Base-by-base conservation (phyloP, 2,113 vertebrate species). In the Ctenomys sociabilis region DNA sequence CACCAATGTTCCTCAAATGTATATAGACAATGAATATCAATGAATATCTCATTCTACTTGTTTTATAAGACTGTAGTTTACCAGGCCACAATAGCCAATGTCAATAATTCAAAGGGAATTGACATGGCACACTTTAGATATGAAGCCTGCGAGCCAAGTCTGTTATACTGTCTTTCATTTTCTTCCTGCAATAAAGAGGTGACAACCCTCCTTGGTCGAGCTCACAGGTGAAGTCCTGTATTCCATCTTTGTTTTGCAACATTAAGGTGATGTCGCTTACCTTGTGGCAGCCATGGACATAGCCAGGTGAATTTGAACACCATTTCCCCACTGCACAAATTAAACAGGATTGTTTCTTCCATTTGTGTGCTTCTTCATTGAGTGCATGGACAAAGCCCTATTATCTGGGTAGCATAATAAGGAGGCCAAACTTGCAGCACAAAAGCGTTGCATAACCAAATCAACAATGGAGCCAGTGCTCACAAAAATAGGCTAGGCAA, bases 91-190 rank as follows among this genome's bases (percentile, higher is more conserved):
- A 21, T 80, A 19, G 70, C 11, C 11, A 88, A 43, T 43, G 11
- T 75, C 78, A 95, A 40, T 61, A 72, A 80, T 43, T 91, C 32
- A 85, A 78, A 80, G 4, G 85, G 40, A 19, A 52, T 19, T 89
- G 28, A 64, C 32, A 43, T 52, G 9, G 43, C 73, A 84, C 21
- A 78, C 6, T 73, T 78, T 72, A 28, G 37, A 11, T 93, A 63
- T 28, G 43, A 16, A 81, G 24, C 40, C 4, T 40, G 0, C 45
- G 32, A 88, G 32, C 4, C 75, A 5, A 77, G 52, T 57, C 4
- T 7, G 37, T 3, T 43, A n/a, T 63, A 3, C 6, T 73, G 8
- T 28, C 35, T 68, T 93, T 63, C 30, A 40, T 24, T 4, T 61
- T 88, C 10, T 82, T 8, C 37, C 5, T 82, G 3, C 32, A 68